Conservation (phyloP, 2,797 vertebrate genomes). For the Pantherophis alleghaniensis region DNA sequence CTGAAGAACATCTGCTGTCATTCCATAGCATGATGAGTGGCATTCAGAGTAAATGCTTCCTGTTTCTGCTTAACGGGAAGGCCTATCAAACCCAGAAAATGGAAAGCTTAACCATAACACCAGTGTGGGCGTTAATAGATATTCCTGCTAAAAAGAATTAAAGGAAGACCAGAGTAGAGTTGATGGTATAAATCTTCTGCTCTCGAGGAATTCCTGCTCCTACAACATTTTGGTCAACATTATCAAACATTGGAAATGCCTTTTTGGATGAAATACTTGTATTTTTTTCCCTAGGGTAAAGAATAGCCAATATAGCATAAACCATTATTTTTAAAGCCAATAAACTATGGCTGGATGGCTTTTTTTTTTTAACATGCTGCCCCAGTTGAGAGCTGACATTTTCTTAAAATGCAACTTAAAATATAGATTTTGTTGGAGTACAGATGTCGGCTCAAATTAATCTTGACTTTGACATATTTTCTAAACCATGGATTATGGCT, state of each 20-base stretch:
- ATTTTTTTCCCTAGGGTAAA: not conserved
- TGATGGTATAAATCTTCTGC: constrained; percentile 32
- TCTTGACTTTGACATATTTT: not conserved
- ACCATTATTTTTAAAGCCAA: not conserved
- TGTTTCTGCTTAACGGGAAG: constrained; percentile 47
- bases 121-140: constrained; percentile 44
- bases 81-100: constrained; percentile 51
- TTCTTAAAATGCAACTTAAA: not conserved
- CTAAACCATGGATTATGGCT: not conserved
- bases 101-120: constrained; percentile 45
- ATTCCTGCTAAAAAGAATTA: constrained; percentile 52
- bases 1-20: not conserved
- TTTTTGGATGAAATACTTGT: not conserved
- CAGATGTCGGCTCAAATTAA: not conserved
- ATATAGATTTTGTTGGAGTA: not conserved
- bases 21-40: constrained; percentile 41
- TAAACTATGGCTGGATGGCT: not conserved
- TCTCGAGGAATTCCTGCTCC: constrained; percentile 35
- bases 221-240: constrained; percentile 49
- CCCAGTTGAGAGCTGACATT: not conserved
- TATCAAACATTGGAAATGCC: not conserved
- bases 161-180: constrained; percentile 48
- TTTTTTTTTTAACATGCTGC: not conserved
- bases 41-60: constrained; percentile 34
- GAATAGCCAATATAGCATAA: not conserved